Base-by-base conservation (phyloP, 2,888 invertebrate species). In the Teinopalpus imperialis region DNA sequence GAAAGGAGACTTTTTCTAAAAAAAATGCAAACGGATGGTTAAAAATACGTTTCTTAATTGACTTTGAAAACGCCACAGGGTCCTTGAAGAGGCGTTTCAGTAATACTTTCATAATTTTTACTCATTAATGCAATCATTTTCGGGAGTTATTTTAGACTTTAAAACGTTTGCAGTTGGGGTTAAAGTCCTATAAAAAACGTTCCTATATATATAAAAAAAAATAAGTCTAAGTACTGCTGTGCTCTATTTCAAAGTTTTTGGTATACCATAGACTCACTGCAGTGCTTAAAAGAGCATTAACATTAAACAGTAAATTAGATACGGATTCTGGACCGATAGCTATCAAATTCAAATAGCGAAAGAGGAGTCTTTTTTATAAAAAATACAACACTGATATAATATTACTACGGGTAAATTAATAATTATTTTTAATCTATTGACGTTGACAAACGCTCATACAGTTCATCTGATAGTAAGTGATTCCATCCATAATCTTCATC, bases 1-100 rank as follows among this genome's bases (percentile, higher is more conserved):
- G 62, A 74, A 72, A 70, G 61, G 62, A 63, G 62, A 63, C 66
- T 67, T 70, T 74, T 74, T 36, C 13, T 26, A 45, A 45, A 72
- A 75, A 70, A 74, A 74, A 69, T 71, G 68, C 71, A 75, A 68
- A 66, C 65, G 61, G 61, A 67, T 45, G 69, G 63, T 68, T 64
- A 61, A 49, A 60, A 68, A 65, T 62, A 68, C 61, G 59, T 69
- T 70, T 68, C 63, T 63, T 62, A 60, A 65, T 64, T 64, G 63
- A 67, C 64, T 62, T 63, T 61, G 54, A 57, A 57, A 61, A 63
- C 58, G 59, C 62, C 61, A 63, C 59, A 57, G 58, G 61, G 61
- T 54, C 54, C 49, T 52, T 57, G 59, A 58, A 57, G 54, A 48
- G 52, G 46, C 48, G 52, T 45, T 43, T 43, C 43, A 53, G 48